Conservation (phyloP, 2,113 vertebrate genomes). For the Tichodroma muraria region DNA sequence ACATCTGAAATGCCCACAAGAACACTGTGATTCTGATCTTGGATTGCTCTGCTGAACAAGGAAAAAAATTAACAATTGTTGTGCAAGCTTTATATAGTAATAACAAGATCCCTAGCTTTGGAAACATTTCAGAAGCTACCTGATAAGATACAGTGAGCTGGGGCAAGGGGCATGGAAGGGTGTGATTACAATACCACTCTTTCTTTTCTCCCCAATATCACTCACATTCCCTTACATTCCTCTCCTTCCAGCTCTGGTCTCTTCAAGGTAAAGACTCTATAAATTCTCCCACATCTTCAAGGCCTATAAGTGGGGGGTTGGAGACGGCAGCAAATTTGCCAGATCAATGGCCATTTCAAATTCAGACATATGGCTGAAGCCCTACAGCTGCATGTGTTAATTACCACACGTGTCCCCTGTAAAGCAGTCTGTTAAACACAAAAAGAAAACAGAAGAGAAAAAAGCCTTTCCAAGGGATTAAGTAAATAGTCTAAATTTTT, state of each 20-base stretch:
- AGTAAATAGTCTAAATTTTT: conserved; percentile 74
- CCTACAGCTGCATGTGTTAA: conserved; percentile 74
- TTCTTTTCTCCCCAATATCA: neutral
- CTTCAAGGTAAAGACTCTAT: conserved; percentile 8
- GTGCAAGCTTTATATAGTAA: neutral
- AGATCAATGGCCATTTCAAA: conserved; percentile 77
- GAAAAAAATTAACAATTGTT: rapidly evolving
- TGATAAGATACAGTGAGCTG: neutral
- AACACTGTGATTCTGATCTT: neutral
- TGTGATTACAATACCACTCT: neutral
- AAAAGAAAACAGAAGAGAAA: conserved; percentile 69
- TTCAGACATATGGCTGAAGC: conserved; percentile 73
- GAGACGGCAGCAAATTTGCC: conserved; percentile 24
- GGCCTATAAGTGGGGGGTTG: conserved; percentile 27
- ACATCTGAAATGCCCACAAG: neutral
- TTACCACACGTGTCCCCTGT: conserved; percentile 74
- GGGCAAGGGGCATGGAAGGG: neutral
- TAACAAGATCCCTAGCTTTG: neutral
- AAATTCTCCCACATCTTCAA: conserved; percentile 55
- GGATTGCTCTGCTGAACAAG: neutral
- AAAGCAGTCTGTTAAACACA: conserved; percentile 73
- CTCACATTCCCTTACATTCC: neutral
- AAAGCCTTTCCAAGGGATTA: conserved; percentile 73
- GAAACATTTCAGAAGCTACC: neutral
- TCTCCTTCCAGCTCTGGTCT: neutral